Percentiles rank a stretch among this genome's conserved stretches.
Conservation (phyloP, 2,888 invertebrate genomes). For the Zelleria hepariella region DNA sequence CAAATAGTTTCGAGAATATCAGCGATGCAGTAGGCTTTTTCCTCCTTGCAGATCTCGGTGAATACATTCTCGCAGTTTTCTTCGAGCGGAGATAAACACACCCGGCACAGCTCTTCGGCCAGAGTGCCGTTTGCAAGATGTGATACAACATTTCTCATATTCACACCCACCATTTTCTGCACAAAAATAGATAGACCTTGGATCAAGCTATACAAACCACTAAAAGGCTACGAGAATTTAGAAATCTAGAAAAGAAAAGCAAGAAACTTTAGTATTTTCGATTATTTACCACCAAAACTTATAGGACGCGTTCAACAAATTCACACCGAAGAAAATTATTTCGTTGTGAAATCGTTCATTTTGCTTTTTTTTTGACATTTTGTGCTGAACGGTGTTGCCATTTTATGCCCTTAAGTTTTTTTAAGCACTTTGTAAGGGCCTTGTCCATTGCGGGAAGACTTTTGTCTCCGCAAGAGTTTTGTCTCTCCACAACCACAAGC, state of each 20-base stretch:
- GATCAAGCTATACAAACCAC: too few species aligned
- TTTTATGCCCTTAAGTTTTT: too few species aligned
- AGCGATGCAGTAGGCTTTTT: constrained; percentile 46
- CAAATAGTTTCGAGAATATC: constrained; percentile 40
- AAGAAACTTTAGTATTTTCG: not conserved
- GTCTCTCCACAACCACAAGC: too few species aligned
- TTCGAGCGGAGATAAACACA: constrained; percentile 41
- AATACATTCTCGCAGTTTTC: constrained; percentile 42
- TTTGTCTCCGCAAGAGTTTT: too few species aligned
- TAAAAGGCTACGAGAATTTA: too few species aligned
- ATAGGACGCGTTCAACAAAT: not conserved
- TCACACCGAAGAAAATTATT: not conserved
- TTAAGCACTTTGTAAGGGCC: too few species aligned
- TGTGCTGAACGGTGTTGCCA: too few species aligned
- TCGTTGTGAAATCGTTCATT: not conserved
- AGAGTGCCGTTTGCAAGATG: constrained; percentile 47
- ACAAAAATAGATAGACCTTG: too few species aligned
- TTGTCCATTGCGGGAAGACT: too few species aligned
- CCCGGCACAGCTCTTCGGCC: constrained; percentile 39
- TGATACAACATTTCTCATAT: constrained; percentile 42
- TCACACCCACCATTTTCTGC: constrained; percentile 17
- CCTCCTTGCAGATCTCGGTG: constrained; percentile 44
- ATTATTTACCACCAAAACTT: not conserved
- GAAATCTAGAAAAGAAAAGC: not conserved
- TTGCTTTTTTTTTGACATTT: too few species aligned